These are phyloP conservation scores for Cyclargus thomasi DNA, from an alignment of 1,140 invertebrate genomes.

Conservation along the genomic window DNA sequence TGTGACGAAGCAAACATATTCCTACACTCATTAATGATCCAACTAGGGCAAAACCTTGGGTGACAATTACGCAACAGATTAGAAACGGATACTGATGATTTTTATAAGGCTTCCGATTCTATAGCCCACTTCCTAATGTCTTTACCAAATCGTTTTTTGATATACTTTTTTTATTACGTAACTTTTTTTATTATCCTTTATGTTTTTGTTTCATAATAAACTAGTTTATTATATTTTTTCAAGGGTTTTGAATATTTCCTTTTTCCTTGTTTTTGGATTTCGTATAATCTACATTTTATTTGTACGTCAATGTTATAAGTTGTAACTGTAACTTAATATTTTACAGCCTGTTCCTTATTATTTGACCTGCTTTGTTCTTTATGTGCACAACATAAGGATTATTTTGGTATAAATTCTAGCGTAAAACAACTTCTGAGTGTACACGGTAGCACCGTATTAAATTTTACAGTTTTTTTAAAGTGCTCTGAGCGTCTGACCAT, in stretches of 20 bases:
- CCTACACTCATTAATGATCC: background rate
- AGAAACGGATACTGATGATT: background rate
- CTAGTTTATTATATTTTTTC: background rate
- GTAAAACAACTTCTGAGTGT: too few species aligned
- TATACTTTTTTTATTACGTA: background rate
- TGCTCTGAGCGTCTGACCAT: background rate
- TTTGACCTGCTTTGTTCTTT: too few species aligned
- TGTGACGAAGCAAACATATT: background rate
- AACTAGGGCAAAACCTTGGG: background rate
- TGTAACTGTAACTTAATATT: background rate
- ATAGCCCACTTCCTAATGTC: background rate
- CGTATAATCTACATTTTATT: background rate
- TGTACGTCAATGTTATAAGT: background rate
- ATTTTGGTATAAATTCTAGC: too few species aligned
- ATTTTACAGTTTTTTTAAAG: background rate
- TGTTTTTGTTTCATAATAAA: background rate
- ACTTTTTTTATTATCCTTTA: background rate
- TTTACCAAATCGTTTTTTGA: background rate
- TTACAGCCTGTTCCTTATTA: background rate
- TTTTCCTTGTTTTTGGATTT: background rate
- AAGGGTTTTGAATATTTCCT: background rate
- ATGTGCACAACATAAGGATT: too few species aligned
- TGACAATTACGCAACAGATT: constrained; percentile 1
- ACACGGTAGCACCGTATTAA: background rate
- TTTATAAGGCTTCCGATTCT: constrained; percentile 5